Percentiles rank a stretch among this genome's conserved stretches.
These are phyloP conservation scores for Cerceris rybyensis DNA, from an alignment of 2,888 invertebrate species.

Conservation along the genomic window DNA sequence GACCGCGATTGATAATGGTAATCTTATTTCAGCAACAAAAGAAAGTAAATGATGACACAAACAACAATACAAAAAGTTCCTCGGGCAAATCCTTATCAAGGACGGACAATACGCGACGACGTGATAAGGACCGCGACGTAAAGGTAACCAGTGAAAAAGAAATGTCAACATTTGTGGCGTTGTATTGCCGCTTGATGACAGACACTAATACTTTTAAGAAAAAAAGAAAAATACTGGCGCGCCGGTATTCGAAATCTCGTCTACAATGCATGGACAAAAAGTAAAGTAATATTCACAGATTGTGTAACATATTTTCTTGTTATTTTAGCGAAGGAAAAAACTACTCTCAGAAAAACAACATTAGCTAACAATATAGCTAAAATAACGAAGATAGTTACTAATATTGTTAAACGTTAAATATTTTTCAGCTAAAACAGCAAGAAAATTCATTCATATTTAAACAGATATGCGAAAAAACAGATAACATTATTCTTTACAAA, in stretches of 20 bases:
- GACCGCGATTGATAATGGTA: constrained; percentile 39
- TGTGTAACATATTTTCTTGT: constrained; percentile 56
- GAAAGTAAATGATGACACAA: constrained; percentile 24
- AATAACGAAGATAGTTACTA: constrained; percentile 29
- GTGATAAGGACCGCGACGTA: constrained; percentile 55
- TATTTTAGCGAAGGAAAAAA: constrained; percentile 44
- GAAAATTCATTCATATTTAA: constrained; percentile 47
- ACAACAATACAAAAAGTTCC: constrained; percentile 42
- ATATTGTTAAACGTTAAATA: constrained; percentile 42
- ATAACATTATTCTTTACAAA: constrained; percentile 44
- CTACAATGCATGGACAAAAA: constrained; percentile 32
- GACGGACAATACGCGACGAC: constrained; percentile 58
- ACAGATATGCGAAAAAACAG: constrained; percentile 29
- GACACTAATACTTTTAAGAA: constrained; percentile 59
- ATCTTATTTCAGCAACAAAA: constrained; percentile 31
- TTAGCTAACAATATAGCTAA: constrained; percentile 50
- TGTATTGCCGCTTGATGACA: constrained; percentile 36
- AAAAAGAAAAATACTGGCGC: constrained; percentile 60
- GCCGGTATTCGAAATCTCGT: constrained; percentile 42
- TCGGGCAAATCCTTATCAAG: constrained; percentile 60
- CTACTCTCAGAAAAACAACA: constrained; percentile 33
- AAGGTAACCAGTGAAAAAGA: constrained; percentile 38
- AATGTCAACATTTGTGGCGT: constrained; percentile 40
- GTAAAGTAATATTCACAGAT: constrained; percentile 62
- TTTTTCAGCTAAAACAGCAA: constrained; percentile 54